These are phyloP conservation scores for Dendronephthya gigantea DNA, from an alignment of 64 coral and sea anemone species.

Conservation along the genomic window DNA sequence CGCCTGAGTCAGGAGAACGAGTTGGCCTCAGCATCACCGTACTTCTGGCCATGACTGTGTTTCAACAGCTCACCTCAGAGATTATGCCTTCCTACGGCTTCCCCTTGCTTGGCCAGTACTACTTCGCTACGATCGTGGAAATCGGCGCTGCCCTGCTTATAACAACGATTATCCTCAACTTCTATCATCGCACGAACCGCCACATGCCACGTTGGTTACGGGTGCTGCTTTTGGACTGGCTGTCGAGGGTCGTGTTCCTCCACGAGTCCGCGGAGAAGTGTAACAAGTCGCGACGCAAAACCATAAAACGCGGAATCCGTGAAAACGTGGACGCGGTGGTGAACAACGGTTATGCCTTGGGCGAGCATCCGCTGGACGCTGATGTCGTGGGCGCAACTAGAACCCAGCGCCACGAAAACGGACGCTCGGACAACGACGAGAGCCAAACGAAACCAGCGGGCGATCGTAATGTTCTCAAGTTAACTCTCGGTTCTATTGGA, in stretches of 20 bases:
- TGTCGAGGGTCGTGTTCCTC: slow-evolving; percentile 31
- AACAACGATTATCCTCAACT: slow-evolving; percentile 58
- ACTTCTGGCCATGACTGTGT: slow-evolving; percentile 58
- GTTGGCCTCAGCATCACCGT: slow-evolving; percentile 62
- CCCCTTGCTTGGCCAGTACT: slow-evolving; percentile 65
- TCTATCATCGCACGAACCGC: slow-evolving; percentile 36
- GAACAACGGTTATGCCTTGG: background rate
- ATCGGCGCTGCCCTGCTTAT: slow-evolving; percentile 46
- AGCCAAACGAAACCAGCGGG: background rate
- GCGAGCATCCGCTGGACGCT: background rate
- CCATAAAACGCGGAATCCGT: background rate
- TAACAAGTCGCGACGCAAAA: background rate
- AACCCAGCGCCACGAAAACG: background rate
- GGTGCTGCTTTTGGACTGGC: slow-evolving; percentile 42
- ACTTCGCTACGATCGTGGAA: slow-evolving; percentile 64
- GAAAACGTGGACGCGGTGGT: background rate
- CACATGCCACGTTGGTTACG: slow-evolving; percentile 50
- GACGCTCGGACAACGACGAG: background rate
- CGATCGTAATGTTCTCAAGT: background rate
- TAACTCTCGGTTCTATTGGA: background rate
- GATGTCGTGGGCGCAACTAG: background rate
- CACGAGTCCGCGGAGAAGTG: slow-evolving; percentile 42
- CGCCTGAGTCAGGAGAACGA: slow-evolving; percentile 49
- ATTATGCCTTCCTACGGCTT: slow-evolving; percentile 66
- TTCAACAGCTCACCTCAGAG: slow-evolving; percentile 50